Evolutionary conservation across 2,113 vertebrate species (phyloP).

Genomic region (Osmerus eperlanus): DNA sequence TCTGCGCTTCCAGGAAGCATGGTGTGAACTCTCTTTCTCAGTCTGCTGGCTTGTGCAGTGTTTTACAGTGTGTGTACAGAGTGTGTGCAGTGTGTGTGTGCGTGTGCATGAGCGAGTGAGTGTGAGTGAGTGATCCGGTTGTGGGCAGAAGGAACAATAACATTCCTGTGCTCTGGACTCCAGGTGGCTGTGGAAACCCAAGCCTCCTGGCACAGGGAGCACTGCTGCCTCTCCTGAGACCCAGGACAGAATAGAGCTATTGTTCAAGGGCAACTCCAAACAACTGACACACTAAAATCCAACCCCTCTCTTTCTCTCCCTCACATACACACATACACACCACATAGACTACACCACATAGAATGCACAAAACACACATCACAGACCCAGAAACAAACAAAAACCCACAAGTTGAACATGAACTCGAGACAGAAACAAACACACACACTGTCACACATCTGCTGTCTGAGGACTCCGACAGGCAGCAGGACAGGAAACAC

Average conservation of each 20-base stretch:
- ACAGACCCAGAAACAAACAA: background rate
- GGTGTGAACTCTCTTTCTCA: background rate
- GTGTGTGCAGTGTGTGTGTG: constrained; percentile 34
- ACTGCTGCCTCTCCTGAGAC: constrained; percentile 67
- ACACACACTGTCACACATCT: constrained; percentile 37
- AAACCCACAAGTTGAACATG: constrained; percentile 4
- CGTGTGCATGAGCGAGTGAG: constrained; percentile 34
- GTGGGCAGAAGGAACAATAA: constrained; percentile 68
- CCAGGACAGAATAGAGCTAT: constrained; percentile 69
- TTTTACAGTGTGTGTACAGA: background rate
- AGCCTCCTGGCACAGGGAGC: constrained; percentile 67
- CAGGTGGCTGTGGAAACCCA: constrained; percentile 77
- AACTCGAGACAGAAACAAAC: constrained; percentile 4
- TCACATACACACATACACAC: background rate
- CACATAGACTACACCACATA: constrained; percentile 1
- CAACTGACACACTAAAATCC: constrained; percentile 52
- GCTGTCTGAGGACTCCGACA: constrained; percentile 38
- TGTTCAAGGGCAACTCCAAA: constrained; percentile 57
- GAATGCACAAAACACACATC: constrained; percentile 20
- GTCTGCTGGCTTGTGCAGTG: background rate
- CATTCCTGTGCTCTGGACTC: constrained; percentile 74
- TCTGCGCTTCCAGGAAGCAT: background rate
- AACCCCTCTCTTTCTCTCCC: background rate
- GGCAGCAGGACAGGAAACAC: constrained; percentile 58
- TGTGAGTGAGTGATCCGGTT: constrained; percentile 49